A percentile compares a stretch with the other conserved stretches of the same genome.
phyloP scores from a whole-genome alignment of 2,888 invertebrate genomes.

The Ellobium chinense region DNA sequence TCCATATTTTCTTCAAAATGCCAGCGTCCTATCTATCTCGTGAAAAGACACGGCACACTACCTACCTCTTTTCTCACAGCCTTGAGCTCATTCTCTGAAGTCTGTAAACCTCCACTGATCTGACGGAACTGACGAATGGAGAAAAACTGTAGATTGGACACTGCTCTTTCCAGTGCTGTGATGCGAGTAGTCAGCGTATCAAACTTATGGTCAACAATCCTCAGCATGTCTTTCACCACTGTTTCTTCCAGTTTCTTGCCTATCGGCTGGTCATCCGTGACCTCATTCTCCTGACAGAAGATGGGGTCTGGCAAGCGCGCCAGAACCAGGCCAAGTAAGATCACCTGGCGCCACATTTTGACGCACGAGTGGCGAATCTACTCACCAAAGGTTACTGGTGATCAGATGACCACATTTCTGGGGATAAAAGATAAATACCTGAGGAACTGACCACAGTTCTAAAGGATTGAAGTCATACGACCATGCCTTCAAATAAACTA shows the following conservation, averaged over 20 bases:
- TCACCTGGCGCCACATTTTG: no score
- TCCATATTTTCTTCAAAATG: background rate
- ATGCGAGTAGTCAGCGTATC: conserved; percentile 64
- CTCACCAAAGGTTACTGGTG: background rate
- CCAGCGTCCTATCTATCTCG: background rate
- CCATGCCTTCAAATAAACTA: no score
- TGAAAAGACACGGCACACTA: no score
- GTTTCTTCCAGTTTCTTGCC: conserved; percentile 57
- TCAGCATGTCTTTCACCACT: conserved; percentile 61
- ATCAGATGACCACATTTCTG: background rate
- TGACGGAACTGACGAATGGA: conserved; percentile 66
- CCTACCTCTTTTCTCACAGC: conserved; percentile 56
- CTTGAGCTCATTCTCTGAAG: conserved; percentile 53
- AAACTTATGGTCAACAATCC: conserved; percentile 69
- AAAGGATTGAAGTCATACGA: no score
- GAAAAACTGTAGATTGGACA: conserved; percentile 69
- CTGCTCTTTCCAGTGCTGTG: conserved; percentile 60
- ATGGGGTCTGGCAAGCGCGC: background rate
- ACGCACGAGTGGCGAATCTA: background rate
- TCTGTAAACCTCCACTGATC: conserved; percentile 62
- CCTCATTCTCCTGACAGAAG: background rate
- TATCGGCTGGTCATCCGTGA: background rate
- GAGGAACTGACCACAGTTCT: no score
- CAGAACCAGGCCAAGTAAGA: background rate
- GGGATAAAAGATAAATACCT: no score